A percentile compares a stretch with the other conserved stretches of the same genome.
Conservation (phyloP, 2,888 invertebrate species). For the Tenodera sinensis region DNA sequence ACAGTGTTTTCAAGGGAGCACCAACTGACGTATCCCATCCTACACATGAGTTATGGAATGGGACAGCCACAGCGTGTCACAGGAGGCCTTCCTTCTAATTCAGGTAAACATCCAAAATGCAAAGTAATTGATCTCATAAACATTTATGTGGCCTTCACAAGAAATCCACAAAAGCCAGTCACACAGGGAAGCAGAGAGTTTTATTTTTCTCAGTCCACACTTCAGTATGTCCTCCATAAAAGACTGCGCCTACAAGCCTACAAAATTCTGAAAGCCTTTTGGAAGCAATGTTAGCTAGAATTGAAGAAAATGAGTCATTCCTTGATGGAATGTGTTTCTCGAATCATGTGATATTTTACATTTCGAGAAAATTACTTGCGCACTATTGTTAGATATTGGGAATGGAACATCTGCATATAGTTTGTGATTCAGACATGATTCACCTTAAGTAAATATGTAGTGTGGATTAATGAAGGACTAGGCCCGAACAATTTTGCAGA, state of each 20-base stretch:
- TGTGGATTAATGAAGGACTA: neutral
- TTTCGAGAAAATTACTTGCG: neutral
- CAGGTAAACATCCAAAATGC: too few species aligned
- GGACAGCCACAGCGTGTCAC: too few species aligned
- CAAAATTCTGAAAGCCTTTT: neutral
- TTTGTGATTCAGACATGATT: neutral
- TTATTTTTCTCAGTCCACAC: neutral
- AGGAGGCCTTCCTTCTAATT: too few species aligned
- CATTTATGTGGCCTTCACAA: neutral
- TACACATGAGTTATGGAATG: too few species aligned
- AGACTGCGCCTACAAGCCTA: neutral
- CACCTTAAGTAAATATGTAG: neutral
- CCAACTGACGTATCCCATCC: too few species aligned
- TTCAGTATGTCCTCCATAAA: neutral
- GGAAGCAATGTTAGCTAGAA: neutral
- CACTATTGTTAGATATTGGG: neutral
- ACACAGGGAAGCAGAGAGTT: neutral
- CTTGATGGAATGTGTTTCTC: neutral
- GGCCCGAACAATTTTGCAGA: too few species aligned
- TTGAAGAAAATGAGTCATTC: neutral
- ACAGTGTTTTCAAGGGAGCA: too few species aligned
- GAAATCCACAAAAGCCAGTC: neutral
- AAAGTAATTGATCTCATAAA: neutral
- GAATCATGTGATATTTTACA: neutral
- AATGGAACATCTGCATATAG: too few species aligned